These are phyloP conservation scores for Monopterus albus DNA, from an alignment of 2,113 vertebrate species.

Conservation along the genomic window DNA sequence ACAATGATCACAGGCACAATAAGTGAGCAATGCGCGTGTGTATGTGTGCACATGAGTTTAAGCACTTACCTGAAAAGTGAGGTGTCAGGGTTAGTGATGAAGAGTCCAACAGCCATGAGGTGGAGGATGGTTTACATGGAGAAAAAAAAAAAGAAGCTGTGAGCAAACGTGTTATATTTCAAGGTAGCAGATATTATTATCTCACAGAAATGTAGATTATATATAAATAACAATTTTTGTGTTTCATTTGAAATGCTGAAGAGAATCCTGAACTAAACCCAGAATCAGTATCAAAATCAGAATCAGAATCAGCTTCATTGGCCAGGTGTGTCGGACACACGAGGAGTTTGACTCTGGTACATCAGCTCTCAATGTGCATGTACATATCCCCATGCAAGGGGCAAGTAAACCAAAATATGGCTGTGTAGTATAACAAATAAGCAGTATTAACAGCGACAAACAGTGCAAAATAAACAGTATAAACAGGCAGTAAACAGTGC, in stretches of 20 bases:
- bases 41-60: conserved; percentile 20
- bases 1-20: conserved; percentile 38
- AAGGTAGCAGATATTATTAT: neutral
- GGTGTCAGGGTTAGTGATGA: conserved; percentile 23
- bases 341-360: too few relatives aligned
- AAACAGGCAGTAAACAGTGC: too few relatives aligned
- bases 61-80: conserved; percentile 70
- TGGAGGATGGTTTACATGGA: conserved; percentile 49
- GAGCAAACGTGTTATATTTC: conserved; percentile 6
- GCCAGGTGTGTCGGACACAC: too few relatives aligned
- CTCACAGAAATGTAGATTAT: neutral
- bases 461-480: too few relatives aligned
- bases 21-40: conserved; percentile 41
- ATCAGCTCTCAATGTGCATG: too few relatives aligned
- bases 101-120: conserved; percentile 10
- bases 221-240: neutral
- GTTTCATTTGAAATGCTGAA: neutral
- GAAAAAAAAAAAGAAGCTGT: conserved; percentile 38
- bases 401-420: too few relatives aligned
- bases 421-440: too few relatives aligned
- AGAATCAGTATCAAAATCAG: too few relatives aligned
- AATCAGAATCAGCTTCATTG: too few relatives aligned
- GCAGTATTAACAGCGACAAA: too few relatives aligned
- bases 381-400: too few relatives aligned
- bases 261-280: neutral